Base-by-base conservation (phyloP, 2,888 invertebrate species). In the Megaustenia siamemsis region DNA sequence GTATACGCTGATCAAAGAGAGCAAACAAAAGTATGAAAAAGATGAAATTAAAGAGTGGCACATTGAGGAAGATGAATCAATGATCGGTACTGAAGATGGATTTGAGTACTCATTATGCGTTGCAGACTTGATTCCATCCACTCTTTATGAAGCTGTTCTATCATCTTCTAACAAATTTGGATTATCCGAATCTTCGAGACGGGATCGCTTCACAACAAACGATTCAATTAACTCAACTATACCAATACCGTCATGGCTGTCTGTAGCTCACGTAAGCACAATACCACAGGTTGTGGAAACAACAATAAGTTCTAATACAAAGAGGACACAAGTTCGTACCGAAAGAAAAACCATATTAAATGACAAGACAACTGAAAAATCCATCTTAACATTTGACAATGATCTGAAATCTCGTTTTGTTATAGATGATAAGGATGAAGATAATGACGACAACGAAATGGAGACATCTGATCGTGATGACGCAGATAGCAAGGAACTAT, bases 101-200 rank as follows among this genome's bases (percentile, higher is more conserved):
- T 43, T 45, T 18, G 28, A 15, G 32, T 60, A 71, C 43, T 60
- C 71, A 8, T 15, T 21, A 0, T 82, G 82, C 43, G 32, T 73
- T 2, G 15, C 21, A 24, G 18, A 82, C 43, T 43, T 82, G 45
- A n/a, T 21, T 8, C 77, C 77, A 3, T 66, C 43, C 1, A 38
- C 40, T 18, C 35, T 24, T 4, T 83, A 77, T 45, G 53, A 77
- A 18, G 77, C 68, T 28, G 32, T 40, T n/a, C 24, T 83, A 18
- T 32, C 43, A 18, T 21, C 83, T 18, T n/a, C 78, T 24, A 84
- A 84, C 38, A 40, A 12, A n/a, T 84, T 56, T 32, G 83, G 83
- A 35, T 24, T 10, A 66, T 69, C 83, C 0, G 35, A 71, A 28
- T 56, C 35, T 3, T 78, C 60, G 8, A 43, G n/a, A 35, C 4